Percentiles rank a stretch among this genome's conserved stretches.
Conservation (phyloP, 2,888 invertebrate species). For the Orthosia gothica region DNA sequence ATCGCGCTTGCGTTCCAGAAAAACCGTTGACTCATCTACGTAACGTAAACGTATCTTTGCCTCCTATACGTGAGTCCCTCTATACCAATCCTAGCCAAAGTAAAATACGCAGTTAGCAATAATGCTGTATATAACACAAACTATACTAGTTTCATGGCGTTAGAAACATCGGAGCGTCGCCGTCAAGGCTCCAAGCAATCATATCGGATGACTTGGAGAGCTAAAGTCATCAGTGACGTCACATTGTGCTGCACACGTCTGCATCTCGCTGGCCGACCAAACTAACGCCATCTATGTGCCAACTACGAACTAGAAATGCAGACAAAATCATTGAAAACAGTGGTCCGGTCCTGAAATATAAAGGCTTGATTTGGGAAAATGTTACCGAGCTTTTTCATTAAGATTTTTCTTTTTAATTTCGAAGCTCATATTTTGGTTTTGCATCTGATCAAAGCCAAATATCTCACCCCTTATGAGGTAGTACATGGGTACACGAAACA, state of each 20-base stretch:
- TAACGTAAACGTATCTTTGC: neutral
- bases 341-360: conserved; percentile 10
- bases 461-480: too few species aligned
- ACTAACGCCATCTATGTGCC: conserved; percentile 27
- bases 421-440: neutral
- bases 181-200: conserved; percentile 53
- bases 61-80: neutral
- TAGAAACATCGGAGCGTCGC: conserved; percentile 30
- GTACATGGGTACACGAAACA: too few species aligned
- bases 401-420: neutral
- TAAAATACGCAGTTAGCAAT: conserved; percentile 7
- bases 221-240: conserved; percentile 55
- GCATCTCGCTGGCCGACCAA: conserved; percentile 4
- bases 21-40: conserved; percentile 19
- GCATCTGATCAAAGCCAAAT: neutral
- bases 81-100: conserved; percentile 1
- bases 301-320: neutral
- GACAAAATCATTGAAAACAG: neutral
- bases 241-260: conserved; percentile 40
- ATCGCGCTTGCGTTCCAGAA: neutral
- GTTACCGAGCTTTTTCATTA: neutral
- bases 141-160: conserved; percentile 29
- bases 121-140: conserved; percentile 1
- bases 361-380: neutral
- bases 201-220: conserved; percentile 57